phyloP scores from a whole-genome alignment of 2,113 vertebrate genomes.

The Brienomyrus longianalis region DNA sequence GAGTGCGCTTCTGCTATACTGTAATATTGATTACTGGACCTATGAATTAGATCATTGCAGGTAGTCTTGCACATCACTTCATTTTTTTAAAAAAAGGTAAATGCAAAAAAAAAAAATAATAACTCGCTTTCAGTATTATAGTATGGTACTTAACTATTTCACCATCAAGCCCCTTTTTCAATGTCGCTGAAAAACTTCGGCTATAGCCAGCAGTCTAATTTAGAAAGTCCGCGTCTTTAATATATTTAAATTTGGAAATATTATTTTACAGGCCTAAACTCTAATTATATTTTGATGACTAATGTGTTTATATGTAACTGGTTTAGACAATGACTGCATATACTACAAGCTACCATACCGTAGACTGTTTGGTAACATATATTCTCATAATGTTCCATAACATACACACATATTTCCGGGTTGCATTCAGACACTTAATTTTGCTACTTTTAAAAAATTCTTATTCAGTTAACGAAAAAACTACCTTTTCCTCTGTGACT shows the following conservation, averaged over 20 bases:
- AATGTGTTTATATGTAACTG: not conserved
- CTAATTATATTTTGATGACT: not conserved
- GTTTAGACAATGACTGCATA: not conserved
- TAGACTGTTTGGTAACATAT: not conserved
- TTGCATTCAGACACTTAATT: not conserved
- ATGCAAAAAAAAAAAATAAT: not conserved
- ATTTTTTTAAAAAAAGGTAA: not conserved
- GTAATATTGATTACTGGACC: not conserved
- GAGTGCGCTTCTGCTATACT: not conserved
- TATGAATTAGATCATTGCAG: not conserved
- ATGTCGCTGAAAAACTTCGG: not conserved
- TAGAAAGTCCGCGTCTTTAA: not conserved
- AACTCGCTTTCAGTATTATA: not conserved
- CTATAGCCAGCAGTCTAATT: not conserved
- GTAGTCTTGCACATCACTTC: not conserved
- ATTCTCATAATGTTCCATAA: not conserved
- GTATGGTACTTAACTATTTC: not conserved
- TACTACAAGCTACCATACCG: not conserved
- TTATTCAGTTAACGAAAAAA: not conserved
- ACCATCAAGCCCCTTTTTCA: not conserved
- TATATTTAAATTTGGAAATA: not conserved
- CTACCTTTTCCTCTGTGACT: conserved; percentile 2
- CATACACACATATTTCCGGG: not conserved
- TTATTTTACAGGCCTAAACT: not conserved
- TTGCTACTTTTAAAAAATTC: not conserved